Evolutionary conservation across 2,888 invertebrate genomes (phyloP).

Genomic region (Drosophila lutescens): DNA sequence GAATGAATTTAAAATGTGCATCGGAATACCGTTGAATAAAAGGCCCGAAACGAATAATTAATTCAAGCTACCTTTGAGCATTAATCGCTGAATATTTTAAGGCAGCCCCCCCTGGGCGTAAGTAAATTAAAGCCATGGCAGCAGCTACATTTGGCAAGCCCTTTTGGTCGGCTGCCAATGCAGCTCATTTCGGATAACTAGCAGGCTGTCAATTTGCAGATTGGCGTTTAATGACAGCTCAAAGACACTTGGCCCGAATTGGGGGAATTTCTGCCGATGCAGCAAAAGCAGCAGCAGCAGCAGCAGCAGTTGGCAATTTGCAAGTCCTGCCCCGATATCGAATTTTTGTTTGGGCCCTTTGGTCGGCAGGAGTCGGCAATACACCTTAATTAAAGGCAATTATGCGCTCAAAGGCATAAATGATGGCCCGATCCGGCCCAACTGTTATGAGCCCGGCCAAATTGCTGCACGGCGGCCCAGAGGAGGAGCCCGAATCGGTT

Average conservation of each 20-base stretch:
- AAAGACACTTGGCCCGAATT: constrained; percentile 61
- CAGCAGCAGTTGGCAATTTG: constrained; percentile 54
- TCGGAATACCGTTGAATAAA: constrained; percentile 2
- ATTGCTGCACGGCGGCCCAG: constrained; percentile 58
- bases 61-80: constrained; percentile 8
- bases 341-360: constrained; percentile 61
- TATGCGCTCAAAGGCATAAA: constrained; percentile 78
- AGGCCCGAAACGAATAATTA: constrained; percentile 19
- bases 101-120: neutral
- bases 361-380: constrained; percentile 50
- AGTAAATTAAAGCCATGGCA: constrained; percentile 1
- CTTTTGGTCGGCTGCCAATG: constrained; percentile 24
- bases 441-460: constrained; percentile 73
- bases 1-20: constrained; percentile 37
- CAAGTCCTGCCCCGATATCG: constrained; percentile 51
- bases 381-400: constrained; percentile 79
- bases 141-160: neutral
- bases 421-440: constrained; percentile 60
- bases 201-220: constrained; percentile 60
- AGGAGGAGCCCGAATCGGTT: constrained; percentile 53
- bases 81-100: constrained; percentile 29
- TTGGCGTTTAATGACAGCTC: constrained; percentile 66
- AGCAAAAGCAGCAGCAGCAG: constrained; percentile 43
- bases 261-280: constrained; percentile 41
- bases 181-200: constrained; percentile 49